Evolutionary conservation across 2,113 vertebrate genomes (phyloP).

Genomic region (Elanoides forficatus): DNA sequence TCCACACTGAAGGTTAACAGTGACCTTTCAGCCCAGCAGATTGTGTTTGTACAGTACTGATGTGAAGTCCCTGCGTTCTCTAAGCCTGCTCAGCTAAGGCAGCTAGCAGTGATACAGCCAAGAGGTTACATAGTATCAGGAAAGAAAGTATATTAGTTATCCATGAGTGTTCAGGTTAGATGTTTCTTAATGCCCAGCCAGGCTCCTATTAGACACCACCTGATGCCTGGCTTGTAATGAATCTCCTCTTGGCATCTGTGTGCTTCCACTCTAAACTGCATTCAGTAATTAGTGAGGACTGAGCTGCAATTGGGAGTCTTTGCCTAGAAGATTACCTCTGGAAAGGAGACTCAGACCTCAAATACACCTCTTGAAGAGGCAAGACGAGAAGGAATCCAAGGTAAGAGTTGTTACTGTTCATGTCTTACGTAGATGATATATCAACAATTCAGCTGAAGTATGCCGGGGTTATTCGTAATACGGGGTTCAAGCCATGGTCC

Average conservation of each 20-base stretch:
- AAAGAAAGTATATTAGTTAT: not conserved
- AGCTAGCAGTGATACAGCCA: not conserved
- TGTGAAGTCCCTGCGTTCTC: not conserved
- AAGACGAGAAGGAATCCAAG: not conserved
- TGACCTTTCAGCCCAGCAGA: not conserved
- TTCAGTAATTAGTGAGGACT: not conserved
- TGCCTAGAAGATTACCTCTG: not conserved
- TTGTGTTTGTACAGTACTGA: not conserved
- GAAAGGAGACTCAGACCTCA: not conserved
- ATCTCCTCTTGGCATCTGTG: not conserved
- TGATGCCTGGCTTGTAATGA: not conserved
- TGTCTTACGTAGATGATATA: not conserved
- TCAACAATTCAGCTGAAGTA: not conserved
- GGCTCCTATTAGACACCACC: not conserved
- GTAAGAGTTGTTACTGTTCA: not conserved
- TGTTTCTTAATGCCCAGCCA: not conserved
- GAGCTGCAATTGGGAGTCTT: not conserved
- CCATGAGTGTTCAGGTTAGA: not conserved
- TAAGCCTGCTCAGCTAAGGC: not conserved
- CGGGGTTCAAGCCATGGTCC: not conserved
- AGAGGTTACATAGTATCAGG: not conserved
- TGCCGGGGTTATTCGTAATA: not conserved
- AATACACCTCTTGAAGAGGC: not conserved
- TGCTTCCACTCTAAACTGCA: not conserved
- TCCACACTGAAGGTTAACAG: not conserved